Percentiles rank a stretch among this genome's conserved stretches.
phyloP scores from a whole-genome alignment of 2,888 invertebrate genomes.

The Meiosimyza platycephala region DNA sequence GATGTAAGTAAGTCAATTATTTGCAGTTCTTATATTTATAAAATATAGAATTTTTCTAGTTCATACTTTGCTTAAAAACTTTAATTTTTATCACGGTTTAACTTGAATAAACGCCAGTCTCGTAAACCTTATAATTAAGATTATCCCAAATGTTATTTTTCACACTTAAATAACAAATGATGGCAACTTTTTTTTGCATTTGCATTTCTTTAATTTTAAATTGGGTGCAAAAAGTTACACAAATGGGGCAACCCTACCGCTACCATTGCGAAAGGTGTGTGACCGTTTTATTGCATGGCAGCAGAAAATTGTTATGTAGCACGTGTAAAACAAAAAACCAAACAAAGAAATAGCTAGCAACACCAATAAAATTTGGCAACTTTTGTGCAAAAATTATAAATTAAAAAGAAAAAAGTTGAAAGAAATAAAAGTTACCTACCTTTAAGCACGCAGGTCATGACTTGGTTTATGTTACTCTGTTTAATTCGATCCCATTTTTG shows the following conservation, averaged over 20 bases:
- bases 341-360: neutral
- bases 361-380: constrained; percentile 49
- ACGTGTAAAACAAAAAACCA: no score
- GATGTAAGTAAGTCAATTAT: no score
- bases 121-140: no score
- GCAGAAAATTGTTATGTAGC: constrained; percentile 52
- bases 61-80: no score
- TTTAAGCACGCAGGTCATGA: constrained; percentile 23
- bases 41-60: no score
- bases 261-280: constrained; percentile 51
- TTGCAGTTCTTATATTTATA: no score
- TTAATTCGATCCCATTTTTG: neutral
- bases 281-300: constrained; percentile 52
- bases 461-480: no score
- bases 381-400: constrained; percentile 11
- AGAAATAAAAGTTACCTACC: constrained; percentile 12
- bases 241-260: constrained; percentile 35
- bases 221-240: neutral
- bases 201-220: constrained; percentile 35
- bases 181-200: neutral
- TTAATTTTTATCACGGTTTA: no score
- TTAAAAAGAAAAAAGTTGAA: neutral
- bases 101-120: no score
- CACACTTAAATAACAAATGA: neutral
- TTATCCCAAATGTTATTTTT: no score